Evolutionary conservation across 2,113 vertebrate genomes (phyloP), one percentile per base, ranked within the genome.

Genomic region (Scolopax mira): DNA sequence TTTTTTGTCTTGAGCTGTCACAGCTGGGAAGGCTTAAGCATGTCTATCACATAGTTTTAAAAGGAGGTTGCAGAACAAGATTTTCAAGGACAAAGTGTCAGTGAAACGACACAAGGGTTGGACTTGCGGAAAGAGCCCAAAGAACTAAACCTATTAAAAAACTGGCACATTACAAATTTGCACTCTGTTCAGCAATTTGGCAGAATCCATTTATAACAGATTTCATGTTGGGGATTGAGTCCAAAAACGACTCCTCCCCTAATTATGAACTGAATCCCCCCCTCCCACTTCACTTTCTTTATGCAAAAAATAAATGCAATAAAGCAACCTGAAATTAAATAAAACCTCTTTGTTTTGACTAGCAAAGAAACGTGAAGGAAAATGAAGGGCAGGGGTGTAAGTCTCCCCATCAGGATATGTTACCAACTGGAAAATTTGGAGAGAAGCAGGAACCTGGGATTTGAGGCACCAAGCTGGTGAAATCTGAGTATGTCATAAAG

Each of bases 121-220:
- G 96, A 96, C 90, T 96, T 95, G 84, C 75, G 95, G 95, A 87
- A 96, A 96, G 89, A 97, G 92, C 83, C 77, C 93, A 87, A 95
- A 97, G 86, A 95, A 97, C 81, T 92, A 97, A 97, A 97, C 82
- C 97, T 96, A 97, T 98, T 98, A 97, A 95, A 97, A 96, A 97
- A 95, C 91, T 97, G 97, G 97, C 97, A 97, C 96, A 69, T 96
- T 95, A 93, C 74, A 85, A 46, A 97, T 95, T 95, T 97, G 24
- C 58, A 78, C 88, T 97, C 94, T 91, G 89, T 96, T 97, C 89
- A 95, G 94, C 91, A 96, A 97, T 97, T 98, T 98, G 98, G 98
- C 98, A 98, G 96, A 94, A 96, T 69, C 55, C 39, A 80, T 94
- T 97, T 95, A 95, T 92, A 96, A 98, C 98, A 98, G 98, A 98